Evolutionary conservation across 2,888 invertebrate genomes (phyloP), one percentile per base, ranked within the genome.

Genomic region (Cactoblastis cactorum): DNA sequence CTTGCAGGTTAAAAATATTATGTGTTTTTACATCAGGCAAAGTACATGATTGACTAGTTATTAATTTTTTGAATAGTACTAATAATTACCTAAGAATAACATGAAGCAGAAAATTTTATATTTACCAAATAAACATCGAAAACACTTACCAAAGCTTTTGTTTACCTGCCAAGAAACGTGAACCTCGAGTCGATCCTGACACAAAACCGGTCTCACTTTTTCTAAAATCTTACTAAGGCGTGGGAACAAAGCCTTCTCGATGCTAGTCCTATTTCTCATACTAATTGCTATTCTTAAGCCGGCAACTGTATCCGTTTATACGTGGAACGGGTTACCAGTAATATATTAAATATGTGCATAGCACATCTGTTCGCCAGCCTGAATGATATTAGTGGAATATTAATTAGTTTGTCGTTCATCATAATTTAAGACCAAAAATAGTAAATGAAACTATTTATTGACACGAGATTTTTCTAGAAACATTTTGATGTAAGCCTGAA

Each of bases 121-220:
- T n/a, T n/a, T n/a, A n/a, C n/a, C n/a, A n/a, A n/a, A n/a, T n/a
- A n/a, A n/a, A n/a, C n/a, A 4, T 22, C 22, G 6, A 22, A 22
- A 22, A 22, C 22, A 22, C 3, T 22, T 4, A 6, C 6, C 22
- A 22, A 4, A 6, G 6, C 22, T 4, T 22, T 22, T 35, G 12
- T 35, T 34, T n/a, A 35, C 12, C 22, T 35, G 9, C 5, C 12
- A 46, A 46, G 17, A 35, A 35, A 33, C 32, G 14, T 45, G n/a
- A 15, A 45, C 45, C 33, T 34, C 34, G 45, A 34, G 18, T 22
- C 35, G 12, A 34, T 46, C 35, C 18, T 11, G 35, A 46, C 33
- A 35, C n/a, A 14, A 46, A 83, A 85, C 83, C 83, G 83, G 85
- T 83, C 78, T 37, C 53, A 62, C 64, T 81, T 83, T 83, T 83